phyloP scores from a whole-genome alignment of 2,113 vertebrate genomes.

The Lipotes vexillifer region DNA sequence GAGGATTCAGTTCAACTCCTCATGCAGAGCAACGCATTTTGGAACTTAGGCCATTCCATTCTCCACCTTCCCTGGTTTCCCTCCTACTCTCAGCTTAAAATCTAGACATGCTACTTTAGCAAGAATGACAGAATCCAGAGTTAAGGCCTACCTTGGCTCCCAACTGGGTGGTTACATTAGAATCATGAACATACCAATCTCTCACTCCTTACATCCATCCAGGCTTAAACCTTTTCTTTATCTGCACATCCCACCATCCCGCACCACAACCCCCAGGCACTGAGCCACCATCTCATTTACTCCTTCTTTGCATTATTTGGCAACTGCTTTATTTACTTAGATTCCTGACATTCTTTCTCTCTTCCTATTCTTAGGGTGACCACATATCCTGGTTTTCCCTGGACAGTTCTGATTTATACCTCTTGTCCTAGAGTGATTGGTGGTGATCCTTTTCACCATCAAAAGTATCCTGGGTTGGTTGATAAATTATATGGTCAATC shows the following conservation, averaged over 20 bases:
- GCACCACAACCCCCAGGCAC: background rate
- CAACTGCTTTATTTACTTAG: background rate
- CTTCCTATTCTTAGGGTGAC: background rate
- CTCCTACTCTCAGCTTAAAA: slow-evolving; percentile 20
- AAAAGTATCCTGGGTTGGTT: background rate
- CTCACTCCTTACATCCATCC: background rate
- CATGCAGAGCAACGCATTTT: background rate
- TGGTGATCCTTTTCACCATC: background rate
- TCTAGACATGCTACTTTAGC: background rate
- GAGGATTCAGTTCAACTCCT: slow-evolving; percentile 2
- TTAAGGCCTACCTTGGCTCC: background rate
- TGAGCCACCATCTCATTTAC: background rate
- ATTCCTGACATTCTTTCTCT: background rate
- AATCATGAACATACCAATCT: background rate
- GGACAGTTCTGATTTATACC: background rate
- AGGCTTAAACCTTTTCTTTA: background rate
- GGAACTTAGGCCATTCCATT: background rate
- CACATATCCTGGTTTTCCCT: background rate
- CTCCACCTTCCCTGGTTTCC: background rate
- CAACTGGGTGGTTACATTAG: background rate
- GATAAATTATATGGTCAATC: background rate
- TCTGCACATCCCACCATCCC: background rate
- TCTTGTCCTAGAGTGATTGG: background rate
- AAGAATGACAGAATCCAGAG: background rate
- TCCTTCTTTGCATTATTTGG: background rate